Evolutionary conservation across 2,113 vertebrate species (phyloP), one percentile per base, ranked within the genome.

Genomic region (Nicator chloris): DNA sequence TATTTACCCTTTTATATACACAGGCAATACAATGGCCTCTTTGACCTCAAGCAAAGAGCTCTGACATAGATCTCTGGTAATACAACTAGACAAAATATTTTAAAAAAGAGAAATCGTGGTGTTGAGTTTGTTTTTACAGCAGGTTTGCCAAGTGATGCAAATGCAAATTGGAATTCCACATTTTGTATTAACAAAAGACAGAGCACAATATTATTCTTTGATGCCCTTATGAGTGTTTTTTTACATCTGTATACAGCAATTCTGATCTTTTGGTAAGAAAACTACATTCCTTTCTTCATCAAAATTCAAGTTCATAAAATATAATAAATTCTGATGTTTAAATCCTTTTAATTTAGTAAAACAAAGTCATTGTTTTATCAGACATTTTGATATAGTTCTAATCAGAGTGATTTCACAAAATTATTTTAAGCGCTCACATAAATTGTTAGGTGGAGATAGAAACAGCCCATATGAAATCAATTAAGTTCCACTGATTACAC

Each of bases 31-130:
- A 93, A 83, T 75, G 71, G 79, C 94, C 45, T 89, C 82, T 94
- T 92, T 94, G 92, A 94, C 93, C 95, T 93, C 85, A 93, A 94
- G 93, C 53, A 92, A 94, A 92, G 82, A 90, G 92, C 77, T 88
- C 60, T 83, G 92, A 96, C 92, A 97, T 96, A 95, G 83, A 96
- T 91, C 92, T 96, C 88, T 96, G 88, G 78, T 97, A 95, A 93
- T 85, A 88, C 68, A 96, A 95, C 94, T 93, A 95, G 93, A 93
- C 86, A 97, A 97, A 97, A 97, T 97, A 97, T 95, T 96, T 96
- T 86, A 63, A 80, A 96, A 92, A 93, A 96, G 63, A 22, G 73
- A 54, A 95, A 95, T 86, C 72, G 69, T 95, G 66, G 82, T 91
- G 68, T 92, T 95, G 82, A 88, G 87, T 97, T 97, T 97, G 87